phyloP scores from a whole-genome alignment of 2,888 invertebrate genomes.

The Mimumesa dahlbomi region DNA sequence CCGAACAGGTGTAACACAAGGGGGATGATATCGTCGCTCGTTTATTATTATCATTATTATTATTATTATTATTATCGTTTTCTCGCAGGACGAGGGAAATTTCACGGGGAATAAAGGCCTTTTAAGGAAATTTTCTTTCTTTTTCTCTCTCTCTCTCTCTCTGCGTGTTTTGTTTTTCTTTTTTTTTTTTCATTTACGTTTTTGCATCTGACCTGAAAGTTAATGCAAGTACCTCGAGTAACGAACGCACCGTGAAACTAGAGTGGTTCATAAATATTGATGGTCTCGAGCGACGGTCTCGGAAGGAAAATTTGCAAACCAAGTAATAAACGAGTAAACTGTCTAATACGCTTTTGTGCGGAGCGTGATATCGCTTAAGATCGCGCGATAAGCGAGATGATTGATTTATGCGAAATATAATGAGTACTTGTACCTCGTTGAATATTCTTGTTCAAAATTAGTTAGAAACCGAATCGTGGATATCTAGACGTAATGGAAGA shows the following conservation, averaged over 20 bases:
- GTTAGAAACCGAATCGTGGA: too few relatives aligned
- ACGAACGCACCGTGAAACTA: background rate
- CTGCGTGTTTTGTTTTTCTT: too few relatives aligned
- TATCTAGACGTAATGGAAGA: too few relatives aligned
- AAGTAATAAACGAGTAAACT: background rate
- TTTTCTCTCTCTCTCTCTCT: too few relatives aligned
- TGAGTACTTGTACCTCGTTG: background rate
- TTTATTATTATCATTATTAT: too few relatives aligned
- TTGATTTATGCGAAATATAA: background rate
- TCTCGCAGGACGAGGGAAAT: constrained; percentile 4
- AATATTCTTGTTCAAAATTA: too few relatives aligned
- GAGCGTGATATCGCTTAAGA: background rate
- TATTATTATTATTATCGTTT: too few relatives aligned
- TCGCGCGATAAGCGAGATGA: background rate
- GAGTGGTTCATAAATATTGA: constrained; percentile 16
- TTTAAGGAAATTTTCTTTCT: background rate
- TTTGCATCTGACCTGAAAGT: background rate
- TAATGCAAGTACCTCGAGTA: background rate
- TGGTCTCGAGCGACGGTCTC: background rate
- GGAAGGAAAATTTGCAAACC: background rate
- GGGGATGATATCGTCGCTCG: constrained; percentile 6
- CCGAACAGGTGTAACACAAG: background rate
- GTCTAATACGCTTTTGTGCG: background rate
- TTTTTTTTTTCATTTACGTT: too few relatives aligned
- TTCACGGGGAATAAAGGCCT: background rate